Percentiles rank a stretch among this genome's conserved stretches.
Evolutionary conservation across 2,113 vertebrate genomes (phyloP).

Genomic region (Heloderma charlesbogerti): DNA sequence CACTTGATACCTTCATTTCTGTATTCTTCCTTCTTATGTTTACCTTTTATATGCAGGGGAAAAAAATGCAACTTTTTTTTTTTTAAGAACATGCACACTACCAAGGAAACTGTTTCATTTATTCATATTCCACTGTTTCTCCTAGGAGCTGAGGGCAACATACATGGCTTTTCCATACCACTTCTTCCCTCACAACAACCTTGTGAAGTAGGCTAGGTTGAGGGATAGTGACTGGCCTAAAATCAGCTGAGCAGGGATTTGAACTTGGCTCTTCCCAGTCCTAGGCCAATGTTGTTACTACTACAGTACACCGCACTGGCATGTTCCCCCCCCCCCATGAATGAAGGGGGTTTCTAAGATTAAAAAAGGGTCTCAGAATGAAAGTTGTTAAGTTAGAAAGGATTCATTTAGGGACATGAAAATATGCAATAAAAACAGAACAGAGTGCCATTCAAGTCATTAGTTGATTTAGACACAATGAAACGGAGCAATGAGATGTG

Average conservation of each 20-base stretch:
- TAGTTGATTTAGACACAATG: not conserved
- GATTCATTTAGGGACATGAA: not conserved
- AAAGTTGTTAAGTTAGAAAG: not conserved
- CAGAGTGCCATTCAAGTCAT: not conserved
- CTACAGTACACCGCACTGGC: not conserved
- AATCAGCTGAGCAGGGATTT: no score
- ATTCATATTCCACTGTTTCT: not conserved
- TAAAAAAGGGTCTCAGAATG: not conserved
- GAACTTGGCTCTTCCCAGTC: no score
- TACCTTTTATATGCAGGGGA: not conserved
- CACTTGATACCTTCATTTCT: not conserved
- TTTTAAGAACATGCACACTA: not conserved
- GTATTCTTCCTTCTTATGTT: constrained; percentile 2
- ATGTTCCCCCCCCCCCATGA: not conserved
- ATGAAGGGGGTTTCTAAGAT: not conserved
- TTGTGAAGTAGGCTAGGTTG: no score
- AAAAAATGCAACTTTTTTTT: not conserved
- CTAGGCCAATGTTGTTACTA: not conserved
- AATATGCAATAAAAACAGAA: not conserved
- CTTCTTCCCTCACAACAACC: not conserved
- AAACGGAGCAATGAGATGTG: not conserved
- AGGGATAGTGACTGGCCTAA: no score
- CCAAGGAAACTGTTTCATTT: not conserved
- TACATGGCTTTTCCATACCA: not conserved
- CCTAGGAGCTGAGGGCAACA: not conserved